phyloP scores from a whole-genome alignment of 2,113 vertebrate genomes.

The Marcusenius ussheri region DNA sequence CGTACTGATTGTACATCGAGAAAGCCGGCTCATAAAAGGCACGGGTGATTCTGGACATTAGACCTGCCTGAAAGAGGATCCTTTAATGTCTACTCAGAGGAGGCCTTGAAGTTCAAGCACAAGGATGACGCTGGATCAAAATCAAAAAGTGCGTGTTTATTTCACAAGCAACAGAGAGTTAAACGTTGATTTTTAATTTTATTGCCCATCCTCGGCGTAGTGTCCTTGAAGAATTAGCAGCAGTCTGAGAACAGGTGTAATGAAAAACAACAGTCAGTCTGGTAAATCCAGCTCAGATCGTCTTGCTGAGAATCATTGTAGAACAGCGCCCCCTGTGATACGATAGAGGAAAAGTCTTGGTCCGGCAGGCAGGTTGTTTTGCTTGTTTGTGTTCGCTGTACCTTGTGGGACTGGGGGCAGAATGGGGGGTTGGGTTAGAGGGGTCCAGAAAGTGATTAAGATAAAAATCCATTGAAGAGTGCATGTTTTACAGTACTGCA shows the following conservation, averaged over 20 bases:
- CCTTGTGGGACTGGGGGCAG: neutral
- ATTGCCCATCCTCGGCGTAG: neutral
- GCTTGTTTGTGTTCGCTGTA: neutral
- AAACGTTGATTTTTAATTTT: neutral
- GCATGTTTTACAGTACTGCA: neutral
- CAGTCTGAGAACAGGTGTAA: neutral
- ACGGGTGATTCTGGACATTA: neutral
- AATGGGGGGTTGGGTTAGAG: neutral
- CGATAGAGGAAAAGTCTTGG: neutral
- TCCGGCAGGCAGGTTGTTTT: neutral
- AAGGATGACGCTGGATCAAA: neutral
- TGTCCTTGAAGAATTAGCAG: neutral
- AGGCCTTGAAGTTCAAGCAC: neutral
- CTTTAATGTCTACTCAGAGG: neutral
- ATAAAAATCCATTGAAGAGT: neutral
- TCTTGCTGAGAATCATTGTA: neutral
- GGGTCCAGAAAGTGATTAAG: neutral
- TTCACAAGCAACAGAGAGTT: neutral
- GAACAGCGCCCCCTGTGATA: conserved; percentile 17
- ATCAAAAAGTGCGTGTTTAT: neutral
- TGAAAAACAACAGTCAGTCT: neutral
- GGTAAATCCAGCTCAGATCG: neutral
- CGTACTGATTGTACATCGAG: neutral
- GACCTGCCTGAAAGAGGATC: neutral
- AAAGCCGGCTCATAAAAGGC: neutral